phyloP scores from a whole-genome alignment of 2,888 invertebrate genomes.

The Ormyrus nitidulus region DNA sequence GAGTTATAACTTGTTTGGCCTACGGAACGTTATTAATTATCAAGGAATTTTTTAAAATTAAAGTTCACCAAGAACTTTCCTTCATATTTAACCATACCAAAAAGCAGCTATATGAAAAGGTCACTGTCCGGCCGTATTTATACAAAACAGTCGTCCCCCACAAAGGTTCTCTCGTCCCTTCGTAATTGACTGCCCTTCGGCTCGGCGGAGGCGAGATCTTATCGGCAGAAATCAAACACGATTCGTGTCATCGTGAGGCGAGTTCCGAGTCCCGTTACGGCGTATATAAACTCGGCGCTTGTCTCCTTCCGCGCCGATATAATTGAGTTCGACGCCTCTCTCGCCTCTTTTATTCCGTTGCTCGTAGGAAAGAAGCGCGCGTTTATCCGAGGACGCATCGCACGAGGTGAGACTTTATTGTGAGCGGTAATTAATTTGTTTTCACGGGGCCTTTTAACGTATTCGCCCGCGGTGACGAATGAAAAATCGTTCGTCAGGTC shows the following conservation, averaged over 20 bases:
- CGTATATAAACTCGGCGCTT: not conserved
- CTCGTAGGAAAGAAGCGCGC: not conserved
- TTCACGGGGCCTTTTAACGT: not conserved
- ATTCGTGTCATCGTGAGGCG: slow-evolving; percentile 58
- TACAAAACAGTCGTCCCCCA: not conserved
- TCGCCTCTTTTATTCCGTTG: not conserved
- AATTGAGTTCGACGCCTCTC: slow-evolving; percentile 21
- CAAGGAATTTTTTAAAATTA: no score
- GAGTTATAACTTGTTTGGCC: no score
- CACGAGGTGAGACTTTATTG: not conserved
- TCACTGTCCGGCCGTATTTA: no score
- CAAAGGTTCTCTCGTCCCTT: not conserved
- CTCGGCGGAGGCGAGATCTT: slow-evolving; percentile 56
- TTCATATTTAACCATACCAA: no score
- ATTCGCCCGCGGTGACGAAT: no score
- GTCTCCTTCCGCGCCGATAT: not conserved
- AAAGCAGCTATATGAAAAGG: no score
- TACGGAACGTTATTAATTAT: no score
- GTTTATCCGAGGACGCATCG: slow-evolving; percentile 3
- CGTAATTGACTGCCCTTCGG: slow-evolving; percentile 1
- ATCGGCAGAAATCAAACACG: slow-evolving; percentile 63
- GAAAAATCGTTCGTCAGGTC: no score
- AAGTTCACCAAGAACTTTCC: no score
- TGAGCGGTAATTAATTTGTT: slow-evolving; percentile 13
- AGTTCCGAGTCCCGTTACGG: slow-evolving; percentile 53